These are phyloP conservation scores for Lethenteron reissneri DNA, from an alignment of 2,113 vertebrate species.

Conservation along the genomic window DNA sequence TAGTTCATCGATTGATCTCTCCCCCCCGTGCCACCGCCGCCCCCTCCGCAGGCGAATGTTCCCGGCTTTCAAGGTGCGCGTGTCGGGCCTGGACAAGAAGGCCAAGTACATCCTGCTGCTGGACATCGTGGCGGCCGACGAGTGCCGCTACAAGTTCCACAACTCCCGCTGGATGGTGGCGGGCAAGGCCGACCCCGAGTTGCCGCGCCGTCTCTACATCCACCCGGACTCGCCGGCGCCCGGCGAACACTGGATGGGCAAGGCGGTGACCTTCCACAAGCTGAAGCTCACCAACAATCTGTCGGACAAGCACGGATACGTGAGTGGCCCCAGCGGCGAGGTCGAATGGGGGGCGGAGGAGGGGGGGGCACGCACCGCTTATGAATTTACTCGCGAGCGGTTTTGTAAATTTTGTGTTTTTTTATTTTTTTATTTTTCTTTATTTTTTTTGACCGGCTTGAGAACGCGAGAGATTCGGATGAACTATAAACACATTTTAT, in stretches of 20 bases:
- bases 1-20: not conserved
- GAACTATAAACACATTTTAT: no score
- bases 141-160: conserved; percentile 98
- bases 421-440: no score
- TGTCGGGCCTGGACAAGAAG: conserved; percentile 95
- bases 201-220: conserved; percentile 99
- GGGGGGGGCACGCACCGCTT: not conserved
- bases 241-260: conserved; percentile 98
- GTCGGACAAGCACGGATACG: conserved; percentile 98
- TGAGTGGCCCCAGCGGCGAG: conserved; percentile 33
- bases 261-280: conserved; percentile 98
- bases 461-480: no score
- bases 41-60: conserved; percentile 60
- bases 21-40: no score
- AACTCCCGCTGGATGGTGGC: conserved; percentile 99
- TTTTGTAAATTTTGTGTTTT: not conserved
- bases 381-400: not conserved
- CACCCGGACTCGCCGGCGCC: conserved; percentile 96
- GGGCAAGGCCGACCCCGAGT: conserved; percentile 93
- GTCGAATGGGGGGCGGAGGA: not conserved
- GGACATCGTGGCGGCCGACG: conserved; percentile 95
- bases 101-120: conserved; percentile 96
- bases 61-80: conserved; percentile 96
- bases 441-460: no score
- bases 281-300: conserved; percentile 98